Conservation (phyloP, 2,113 vertebrate genomes). For the Zosterops lateralis region DNA sequence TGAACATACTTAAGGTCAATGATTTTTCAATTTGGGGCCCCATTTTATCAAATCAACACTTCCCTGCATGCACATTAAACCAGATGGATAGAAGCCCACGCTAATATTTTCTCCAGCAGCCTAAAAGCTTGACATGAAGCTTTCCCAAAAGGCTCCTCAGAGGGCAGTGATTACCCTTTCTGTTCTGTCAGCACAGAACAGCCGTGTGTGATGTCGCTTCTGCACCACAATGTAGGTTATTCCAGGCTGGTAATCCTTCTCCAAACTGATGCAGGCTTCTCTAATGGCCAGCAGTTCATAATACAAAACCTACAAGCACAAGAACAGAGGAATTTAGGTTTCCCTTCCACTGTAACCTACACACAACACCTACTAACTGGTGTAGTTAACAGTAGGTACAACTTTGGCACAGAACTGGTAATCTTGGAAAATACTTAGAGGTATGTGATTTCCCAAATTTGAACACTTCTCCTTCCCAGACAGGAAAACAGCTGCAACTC, state of each 20-base stretch:
- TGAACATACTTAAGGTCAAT: background rate
- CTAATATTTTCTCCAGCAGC: background rate
- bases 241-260: slow-evolving; percentile 99
- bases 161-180: slow-evolving; percentile 86
- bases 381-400: background rate
- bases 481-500: background rate
- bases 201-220: slow-evolving; percentile 96
- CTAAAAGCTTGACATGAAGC: background rate
- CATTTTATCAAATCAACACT: background rate
- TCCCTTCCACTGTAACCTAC: background rate
- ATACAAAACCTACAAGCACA: slow-evolving; percentile 87
- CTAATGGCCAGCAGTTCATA: slow-evolving; percentile 97
- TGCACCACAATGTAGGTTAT: slow-evolving; percentile 99
- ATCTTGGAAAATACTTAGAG: background rate
- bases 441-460: background rate
- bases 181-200: slow-evolving; percentile 97
- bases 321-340: background rate
- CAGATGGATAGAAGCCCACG: background rate
- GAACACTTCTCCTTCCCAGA: background rate
- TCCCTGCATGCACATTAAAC: background rate
- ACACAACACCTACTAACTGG: background rate
- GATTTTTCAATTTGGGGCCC: background rate
- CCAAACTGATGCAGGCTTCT: slow-evolving; percentile 97
- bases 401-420: background rate
- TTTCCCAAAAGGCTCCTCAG: background rate